These are phyloP conservation scores for Netelia melanura DNA, from an alignment of 2,888 invertebrate species.

Conservation along the genomic window DNA sequence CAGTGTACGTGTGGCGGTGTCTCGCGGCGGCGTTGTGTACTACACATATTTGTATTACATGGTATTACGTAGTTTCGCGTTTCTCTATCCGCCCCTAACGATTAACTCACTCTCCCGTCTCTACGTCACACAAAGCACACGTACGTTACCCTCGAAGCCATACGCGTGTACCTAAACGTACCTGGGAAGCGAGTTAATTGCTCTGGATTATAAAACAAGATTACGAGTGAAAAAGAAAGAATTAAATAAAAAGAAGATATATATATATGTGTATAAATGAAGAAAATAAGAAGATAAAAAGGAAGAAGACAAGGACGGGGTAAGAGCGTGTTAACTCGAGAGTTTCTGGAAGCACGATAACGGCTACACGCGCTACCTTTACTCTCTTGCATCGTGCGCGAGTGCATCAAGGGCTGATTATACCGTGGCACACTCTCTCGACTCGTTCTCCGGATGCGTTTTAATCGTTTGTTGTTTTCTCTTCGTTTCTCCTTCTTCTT, in stretches of 20 bases:
- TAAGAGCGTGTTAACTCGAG: constrained; percentile 28
- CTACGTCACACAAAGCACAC: constrained; percentile 25
- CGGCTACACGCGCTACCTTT: constrained; percentile 18
- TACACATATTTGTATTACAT: constrained; percentile 6
- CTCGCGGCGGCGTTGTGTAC: not conserved
- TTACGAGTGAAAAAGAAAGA: not conserved
- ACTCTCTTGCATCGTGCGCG: constrained; percentile 16
- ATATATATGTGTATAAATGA: not conserved
- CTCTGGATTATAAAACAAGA: constrained; percentile 54
- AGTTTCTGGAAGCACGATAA: constrained; percentile 27
- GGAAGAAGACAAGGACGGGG: not conserved
- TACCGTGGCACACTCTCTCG: constrained; percentile 56
- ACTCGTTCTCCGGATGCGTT: constrained; percentile 42
- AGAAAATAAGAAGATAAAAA: not conserved
- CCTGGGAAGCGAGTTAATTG: constrained; percentile 51
- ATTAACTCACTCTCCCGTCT: not conserved
- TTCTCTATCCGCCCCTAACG: constrained; percentile 19
- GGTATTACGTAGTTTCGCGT: not conserved
- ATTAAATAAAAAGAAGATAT: not conserved
- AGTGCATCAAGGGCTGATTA: constrained; percentile 48
- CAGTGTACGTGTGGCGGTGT: not conserved
- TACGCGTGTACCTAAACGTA: constrained; percentile 1
- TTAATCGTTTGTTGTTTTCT: constrained; percentile 19
- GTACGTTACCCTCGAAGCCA: not conserved
- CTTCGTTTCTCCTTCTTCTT: not conserved